A percentile compares a stretch with the other conserved stretches of the same genome.
Evolutionary conservation across 2,888 invertebrate genomes (phyloP).

Genomic region (Agrotis exclamationis): DNA sequence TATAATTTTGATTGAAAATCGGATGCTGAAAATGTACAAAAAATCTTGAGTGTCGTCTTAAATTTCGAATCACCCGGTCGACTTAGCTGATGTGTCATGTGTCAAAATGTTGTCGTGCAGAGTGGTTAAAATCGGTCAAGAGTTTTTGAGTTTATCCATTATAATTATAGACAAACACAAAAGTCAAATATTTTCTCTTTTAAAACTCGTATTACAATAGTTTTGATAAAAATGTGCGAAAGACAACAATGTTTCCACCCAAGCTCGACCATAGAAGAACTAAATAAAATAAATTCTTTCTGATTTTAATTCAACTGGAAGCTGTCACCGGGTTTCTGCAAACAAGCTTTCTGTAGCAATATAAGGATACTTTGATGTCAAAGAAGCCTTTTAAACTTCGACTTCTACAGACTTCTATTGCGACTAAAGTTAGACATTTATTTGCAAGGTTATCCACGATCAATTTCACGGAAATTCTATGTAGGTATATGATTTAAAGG

Average conservation of each 20-base stretch:
- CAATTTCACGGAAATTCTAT: constrained; percentile 30
- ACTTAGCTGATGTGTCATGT: no score
- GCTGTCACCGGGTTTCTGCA: constrained; percentile 9
- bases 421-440: constrained; percentile 16
- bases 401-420: constrained; percentile 14
- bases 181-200: no score
- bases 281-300: constrained; percentile 1
- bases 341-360: constrained; percentile 22
- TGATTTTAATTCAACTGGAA: constrained; percentile 21
- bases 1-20: no score
- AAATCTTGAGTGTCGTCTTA: no score
- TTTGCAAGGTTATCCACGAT: constrained; percentile 17
- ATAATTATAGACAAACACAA: no score
- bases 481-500: background rate
- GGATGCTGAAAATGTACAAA: no score
- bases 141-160: no score
- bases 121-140: no score
- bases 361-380: constrained; percentile 33
- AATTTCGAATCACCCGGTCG: no score
- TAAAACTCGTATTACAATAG: no score
- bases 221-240: background rate
- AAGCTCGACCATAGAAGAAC: background rate
- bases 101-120: no score
- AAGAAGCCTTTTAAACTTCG: constrained; percentile 42
- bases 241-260: background rate